These are phyloP conservation scores for Cygnus olor DNA, from an alignment of 2,797 vertebrate genomes.

Conservation along the genomic window DNA sequence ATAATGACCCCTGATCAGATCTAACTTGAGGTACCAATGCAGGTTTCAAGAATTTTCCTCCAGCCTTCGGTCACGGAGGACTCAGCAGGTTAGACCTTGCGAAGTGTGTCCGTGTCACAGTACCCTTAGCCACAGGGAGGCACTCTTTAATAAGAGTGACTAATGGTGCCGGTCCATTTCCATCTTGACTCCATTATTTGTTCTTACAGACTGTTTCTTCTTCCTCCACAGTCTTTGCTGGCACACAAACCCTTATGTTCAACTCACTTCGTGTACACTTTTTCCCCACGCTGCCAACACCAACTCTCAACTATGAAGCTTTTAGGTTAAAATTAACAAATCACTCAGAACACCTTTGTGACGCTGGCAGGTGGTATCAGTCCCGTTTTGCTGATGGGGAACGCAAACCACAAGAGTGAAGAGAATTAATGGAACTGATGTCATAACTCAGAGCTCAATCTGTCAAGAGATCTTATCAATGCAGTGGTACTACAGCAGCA, in stretches of 20 bases:
- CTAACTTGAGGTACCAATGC: background rate
- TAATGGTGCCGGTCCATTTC: background rate
- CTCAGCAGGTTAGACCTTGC: background rate
- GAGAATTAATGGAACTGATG: background rate
- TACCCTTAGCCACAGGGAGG: constrained; percentile 41
- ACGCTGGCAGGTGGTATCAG: background rate
- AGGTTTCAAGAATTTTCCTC: background rate
- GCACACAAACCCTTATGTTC: background rate
- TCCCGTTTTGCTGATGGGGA: background rate
- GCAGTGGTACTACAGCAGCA: background rate
- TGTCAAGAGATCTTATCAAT: background rate
- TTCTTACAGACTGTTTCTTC: background rate
- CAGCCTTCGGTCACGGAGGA: background rate
- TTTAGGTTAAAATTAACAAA: constrained; percentile 21
- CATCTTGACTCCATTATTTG: background rate
- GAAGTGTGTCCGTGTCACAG: background rate
- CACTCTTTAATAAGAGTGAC: constrained; percentile 9
- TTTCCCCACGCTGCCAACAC: background rate
- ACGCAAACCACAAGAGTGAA: background rate
- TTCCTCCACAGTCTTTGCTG: background rate
- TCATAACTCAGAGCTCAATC: background rate
- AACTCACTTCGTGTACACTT: background rate
- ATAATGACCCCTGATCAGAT: background rate
- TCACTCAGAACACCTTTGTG: background rate
- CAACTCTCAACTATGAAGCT: background rate